phyloP scores from a whole-genome alignment of 2,113 vertebrate species.

The Periophthalmus modestus region DNA sequence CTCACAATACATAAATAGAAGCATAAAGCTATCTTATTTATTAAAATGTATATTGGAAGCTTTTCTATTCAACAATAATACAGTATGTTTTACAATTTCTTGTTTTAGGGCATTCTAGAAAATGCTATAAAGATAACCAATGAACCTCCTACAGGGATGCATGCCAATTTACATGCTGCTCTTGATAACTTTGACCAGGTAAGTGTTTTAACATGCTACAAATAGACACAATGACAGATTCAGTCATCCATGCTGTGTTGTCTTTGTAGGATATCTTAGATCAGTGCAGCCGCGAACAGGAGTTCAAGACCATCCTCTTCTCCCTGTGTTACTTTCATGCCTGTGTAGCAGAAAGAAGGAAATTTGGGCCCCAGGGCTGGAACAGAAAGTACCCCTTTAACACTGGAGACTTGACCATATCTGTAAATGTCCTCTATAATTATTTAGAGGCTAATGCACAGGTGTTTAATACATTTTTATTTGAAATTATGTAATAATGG shows the following conservation, averaged over 20 bases:
- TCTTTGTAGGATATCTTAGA: conserved; percentile 78
- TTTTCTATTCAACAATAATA: background rate
- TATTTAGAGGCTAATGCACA: conserved; percentile 84
- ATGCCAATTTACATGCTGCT: conserved; percentile 77
- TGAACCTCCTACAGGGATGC: conserved; percentile 80
- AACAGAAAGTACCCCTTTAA: conserved; percentile 85
- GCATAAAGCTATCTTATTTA: background rate
- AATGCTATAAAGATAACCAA: conserved; percentile 84
- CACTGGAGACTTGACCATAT: conserved; percentile 83
- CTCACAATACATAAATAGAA: background rate
- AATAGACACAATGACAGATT: background rate
- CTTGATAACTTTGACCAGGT: conserved; percentile 82
- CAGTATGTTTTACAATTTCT: background rate
- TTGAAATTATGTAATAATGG: background rate
- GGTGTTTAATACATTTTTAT: conserved; percentile 50
- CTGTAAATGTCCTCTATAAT: conserved; percentile 82
- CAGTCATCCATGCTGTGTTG: background rate
- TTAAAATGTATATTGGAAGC: background rate
- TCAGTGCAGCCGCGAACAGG: conserved; percentile 81
- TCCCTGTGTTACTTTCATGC: conserved; percentile 84
- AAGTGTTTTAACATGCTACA: background rate
- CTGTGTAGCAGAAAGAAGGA: conserved; percentile 81
- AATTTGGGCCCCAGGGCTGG: conserved; percentile 83
- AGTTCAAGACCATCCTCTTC: conserved; percentile 86
- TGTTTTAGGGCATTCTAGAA: conserved; percentile 77